These are phyloP conservation scores for Pterois miles DNA, from an alignment of 2,797 vertebrate genomes.

Conservation along the genomic window DNA sequence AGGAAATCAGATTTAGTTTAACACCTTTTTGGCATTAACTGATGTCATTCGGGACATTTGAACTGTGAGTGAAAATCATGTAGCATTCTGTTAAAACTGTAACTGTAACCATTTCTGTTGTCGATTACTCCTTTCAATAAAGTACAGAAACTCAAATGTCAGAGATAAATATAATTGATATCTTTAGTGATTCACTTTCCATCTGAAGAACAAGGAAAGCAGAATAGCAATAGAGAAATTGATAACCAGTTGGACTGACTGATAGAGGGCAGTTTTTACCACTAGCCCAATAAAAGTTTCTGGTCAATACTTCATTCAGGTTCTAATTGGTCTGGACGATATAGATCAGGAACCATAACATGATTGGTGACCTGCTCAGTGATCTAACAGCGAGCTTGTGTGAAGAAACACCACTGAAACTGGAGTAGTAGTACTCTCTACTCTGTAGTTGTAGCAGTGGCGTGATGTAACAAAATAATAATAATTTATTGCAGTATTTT, in stretches of 20 bases:
- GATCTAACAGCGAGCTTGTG: constrained; percentile 14
- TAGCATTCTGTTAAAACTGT: neutral
- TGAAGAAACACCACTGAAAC: constrained; percentile 10
- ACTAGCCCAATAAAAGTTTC: constrained; percentile 48
- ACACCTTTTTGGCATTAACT: neutral
- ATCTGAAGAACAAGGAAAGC: neutral
- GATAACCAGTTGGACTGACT: constrained; percentile 29
- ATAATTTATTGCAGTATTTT: too few relatives aligned
- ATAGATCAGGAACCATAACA: constrained; percentile 43
- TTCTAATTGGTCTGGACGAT: constrained; percentile 27
- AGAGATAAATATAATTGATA: constrained; percentile 8
- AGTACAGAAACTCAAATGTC: constrained; percentile 14
- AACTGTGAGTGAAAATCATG: neutral
- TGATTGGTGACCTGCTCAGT: constrained; percentile 37
- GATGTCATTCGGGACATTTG: neutral
- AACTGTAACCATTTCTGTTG: neutral
- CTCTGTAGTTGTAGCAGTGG: neutral
- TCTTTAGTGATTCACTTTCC: neutral
- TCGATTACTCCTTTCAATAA: neutral
- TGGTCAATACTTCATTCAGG: constrained; percentile 51
- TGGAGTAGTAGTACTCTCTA: neutral
- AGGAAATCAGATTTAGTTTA: neutral
- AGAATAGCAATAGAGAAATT: neutral
- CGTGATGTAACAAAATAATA: too few relatives aligned
- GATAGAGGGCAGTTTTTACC: constrained; percentile 21